phyloP scores from a whole-genome alignment of 2,113 vertebrate species.

The Brevimyrus niger region DNA sequence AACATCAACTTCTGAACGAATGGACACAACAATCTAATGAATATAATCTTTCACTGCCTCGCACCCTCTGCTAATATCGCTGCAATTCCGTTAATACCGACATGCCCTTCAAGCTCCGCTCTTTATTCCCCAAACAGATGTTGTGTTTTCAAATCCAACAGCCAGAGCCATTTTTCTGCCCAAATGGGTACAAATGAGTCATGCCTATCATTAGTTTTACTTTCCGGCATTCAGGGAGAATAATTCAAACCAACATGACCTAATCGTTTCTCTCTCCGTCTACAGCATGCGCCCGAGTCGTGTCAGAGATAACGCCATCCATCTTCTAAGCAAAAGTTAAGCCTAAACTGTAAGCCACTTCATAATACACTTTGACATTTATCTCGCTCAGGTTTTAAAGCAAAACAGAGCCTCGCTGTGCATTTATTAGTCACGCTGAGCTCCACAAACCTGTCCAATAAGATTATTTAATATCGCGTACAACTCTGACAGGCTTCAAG shows the following conservation, averaged over 20 bases:
- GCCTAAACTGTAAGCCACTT: not conserved
- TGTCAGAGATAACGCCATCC: not conserved
- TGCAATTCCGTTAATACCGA: slow-evolving; percentile 12
- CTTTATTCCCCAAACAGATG: slow-evolving; percentile 25
- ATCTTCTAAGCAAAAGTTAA: not conserved
- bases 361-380: not conserved
- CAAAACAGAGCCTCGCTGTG: not conserved
- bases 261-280: slow-evolving; percentile 10
- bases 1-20: not conserved
- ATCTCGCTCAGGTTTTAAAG: not conserved
- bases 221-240: slow-evolving; percentile 8
- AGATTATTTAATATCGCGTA: not conserved
- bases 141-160: slow-evolving; percentile 27
- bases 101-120: slow-evolving; percentile 2
- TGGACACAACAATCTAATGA: slow-evolving; percentile 6
- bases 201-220: slow-evolving; percentile 19
- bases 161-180: slow-evolving; percentile 27
- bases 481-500: not conserved
- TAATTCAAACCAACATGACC: slow-evolving; percentile 20
- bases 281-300: not conserved
- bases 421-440: not conserved
- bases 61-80: not conserved
- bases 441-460: not conserved
- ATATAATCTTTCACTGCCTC: slow-evolving; percentile 1
- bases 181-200: slow-evolving; percentile 29